phyloP scores from a whole-genome alignment of 1,140 invertebrate genomes.

The Solenopsis invicta region DNA sequence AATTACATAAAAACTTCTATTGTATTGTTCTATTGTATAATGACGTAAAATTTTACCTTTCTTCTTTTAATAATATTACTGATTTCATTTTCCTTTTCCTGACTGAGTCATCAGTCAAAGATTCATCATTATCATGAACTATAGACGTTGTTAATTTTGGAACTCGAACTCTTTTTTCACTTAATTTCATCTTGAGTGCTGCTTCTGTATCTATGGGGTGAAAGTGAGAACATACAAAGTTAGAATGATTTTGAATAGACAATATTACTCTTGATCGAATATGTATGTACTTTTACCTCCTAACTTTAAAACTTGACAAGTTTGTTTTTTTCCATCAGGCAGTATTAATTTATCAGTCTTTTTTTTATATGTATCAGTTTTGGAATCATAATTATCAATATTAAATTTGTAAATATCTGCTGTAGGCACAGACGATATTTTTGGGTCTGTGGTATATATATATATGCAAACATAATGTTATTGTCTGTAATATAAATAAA shows the following conservation, averaged over 20 bases:
- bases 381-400: background rate
- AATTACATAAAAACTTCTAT: too few species aligned
- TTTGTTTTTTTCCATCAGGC: background rate
- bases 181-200: background rate
- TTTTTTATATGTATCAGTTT: slow-evolving; percentile 1
- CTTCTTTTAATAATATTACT: background rate
- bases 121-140: background rate
- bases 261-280: background rate
- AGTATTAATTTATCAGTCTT: background rate
- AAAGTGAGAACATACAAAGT: background rate
- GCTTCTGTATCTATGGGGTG: background rate
- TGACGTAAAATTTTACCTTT: background rate
- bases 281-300: background rate
- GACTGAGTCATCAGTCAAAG: background rate
- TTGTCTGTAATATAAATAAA: too few species aligned
- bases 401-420: background rate
- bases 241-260: background rate
- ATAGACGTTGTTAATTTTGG: background rate
- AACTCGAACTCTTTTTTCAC: background rate
- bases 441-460: background rate
- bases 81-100: background rate
- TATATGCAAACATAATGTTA: too few species aligned
- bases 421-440: background rate
- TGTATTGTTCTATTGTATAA: too few species aligned
- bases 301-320: slow-evolving; percentile 1